Evolutionary conservation across 2,888 invertebrate genomes (phyloP).

Genomic region (Stenodema calcarata): DNA sequence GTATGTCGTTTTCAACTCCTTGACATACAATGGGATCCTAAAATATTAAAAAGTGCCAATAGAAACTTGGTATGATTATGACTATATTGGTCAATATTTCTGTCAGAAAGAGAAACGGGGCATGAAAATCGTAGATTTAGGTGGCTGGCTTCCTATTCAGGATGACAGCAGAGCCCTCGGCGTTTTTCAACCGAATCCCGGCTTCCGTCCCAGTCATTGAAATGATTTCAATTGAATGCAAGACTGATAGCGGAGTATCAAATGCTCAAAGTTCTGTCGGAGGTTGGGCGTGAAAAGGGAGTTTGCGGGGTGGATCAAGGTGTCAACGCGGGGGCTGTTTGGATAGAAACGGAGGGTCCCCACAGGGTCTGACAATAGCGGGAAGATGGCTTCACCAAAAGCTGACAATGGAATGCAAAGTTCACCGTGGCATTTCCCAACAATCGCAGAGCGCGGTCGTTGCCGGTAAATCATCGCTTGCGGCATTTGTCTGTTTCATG

Average conservation of each 20-base stretch:
- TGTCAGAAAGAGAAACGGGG: too few species aligned
- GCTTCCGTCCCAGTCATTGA: background rate
- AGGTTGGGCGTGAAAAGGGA: background rate
- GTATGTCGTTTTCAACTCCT: too few species aligned
- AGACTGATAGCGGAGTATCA: background rate
- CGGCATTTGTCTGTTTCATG: conserved; percentile 17
- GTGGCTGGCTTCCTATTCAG: too few species aligned
- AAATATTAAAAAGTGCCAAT: too few species aligned
- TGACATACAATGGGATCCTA: too few species aligned
- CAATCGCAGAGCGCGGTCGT: background rate
- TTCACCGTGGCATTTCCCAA: conserved; percentile 26
- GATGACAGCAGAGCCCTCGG: background rate
- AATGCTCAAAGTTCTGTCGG: background rate
- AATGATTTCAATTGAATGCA: background rate
- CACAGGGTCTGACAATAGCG: conserved; percentile 3
- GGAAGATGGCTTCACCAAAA: conserved; percentile 2
- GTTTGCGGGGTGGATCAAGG: background rate
- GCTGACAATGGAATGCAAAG: conserved; percentile 25
- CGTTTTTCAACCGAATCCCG: background rate
- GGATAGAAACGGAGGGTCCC: background rate
- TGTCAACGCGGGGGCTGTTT: conserved; percentile 2
- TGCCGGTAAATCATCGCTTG: conserved; percentile 23
- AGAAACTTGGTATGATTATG: too few species aligned
- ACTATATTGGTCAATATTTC: too few species aligned
- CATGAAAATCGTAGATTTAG: too few species aligned